A percentile compares a stretch with the other conserved stretches of the same genome.
phyloP scores from a whole-genome alignment of 2,113 vertebrate genomes.

The Phaetusa simplex region DNA sequence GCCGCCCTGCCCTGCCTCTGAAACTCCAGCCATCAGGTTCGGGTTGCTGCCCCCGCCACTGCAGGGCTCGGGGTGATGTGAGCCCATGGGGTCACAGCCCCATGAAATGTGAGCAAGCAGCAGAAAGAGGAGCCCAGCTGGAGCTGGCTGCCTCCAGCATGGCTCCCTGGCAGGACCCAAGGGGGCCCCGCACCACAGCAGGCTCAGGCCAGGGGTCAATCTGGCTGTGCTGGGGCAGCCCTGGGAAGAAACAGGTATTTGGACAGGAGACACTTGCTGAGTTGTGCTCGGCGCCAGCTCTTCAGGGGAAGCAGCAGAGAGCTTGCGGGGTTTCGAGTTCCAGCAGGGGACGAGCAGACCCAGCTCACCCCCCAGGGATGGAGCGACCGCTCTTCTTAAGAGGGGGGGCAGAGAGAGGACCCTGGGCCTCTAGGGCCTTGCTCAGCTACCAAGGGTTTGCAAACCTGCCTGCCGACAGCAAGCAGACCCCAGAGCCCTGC shows the following conservation, averaged over 20 bases:
- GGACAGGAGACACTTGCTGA: neutral
- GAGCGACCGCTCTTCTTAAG: neutral
- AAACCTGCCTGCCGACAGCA: neutral
- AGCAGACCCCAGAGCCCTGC: neutral
- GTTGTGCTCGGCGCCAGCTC: neutral
- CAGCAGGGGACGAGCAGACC: neutral
- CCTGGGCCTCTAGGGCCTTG: neutral
- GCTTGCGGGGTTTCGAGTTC: neutral
- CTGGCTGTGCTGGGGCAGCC: neutral
- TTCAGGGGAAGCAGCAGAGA: neutral
- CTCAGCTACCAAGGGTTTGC: neutral
- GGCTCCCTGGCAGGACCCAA: neutral
- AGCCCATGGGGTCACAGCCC: neutral
- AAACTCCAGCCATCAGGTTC: conserved; percentile 41
- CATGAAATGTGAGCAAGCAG: neutral
- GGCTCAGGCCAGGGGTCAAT: neutral
- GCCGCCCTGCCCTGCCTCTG: neutral
- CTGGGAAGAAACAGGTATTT: neutral
- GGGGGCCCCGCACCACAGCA: neutral
- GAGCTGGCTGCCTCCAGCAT: accelerated
- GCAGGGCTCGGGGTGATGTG: neutral
- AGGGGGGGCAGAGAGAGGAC: neutral
- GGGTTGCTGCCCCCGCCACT: neutral
- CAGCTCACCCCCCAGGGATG: neutral
- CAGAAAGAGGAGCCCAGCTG: neutral